Evolutionary conservation across 2,113 vertebrate species (phyloP), one percentile per base, ranked within the genome.

Genomic region (Antennarius striatus): DNA sequence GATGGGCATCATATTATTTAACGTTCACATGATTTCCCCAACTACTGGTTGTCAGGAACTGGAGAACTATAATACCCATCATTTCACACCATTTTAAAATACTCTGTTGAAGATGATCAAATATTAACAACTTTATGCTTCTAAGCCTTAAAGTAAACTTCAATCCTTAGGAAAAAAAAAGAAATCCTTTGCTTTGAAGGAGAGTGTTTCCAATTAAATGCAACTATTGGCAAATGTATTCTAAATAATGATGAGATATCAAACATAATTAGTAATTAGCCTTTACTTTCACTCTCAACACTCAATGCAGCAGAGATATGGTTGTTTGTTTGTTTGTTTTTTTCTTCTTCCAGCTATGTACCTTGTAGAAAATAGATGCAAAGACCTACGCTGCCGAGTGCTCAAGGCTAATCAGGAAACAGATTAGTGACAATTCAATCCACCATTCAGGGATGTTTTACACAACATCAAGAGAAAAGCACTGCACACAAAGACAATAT

Each of bases 401-500:
- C 81, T 73, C 76, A 73, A 58, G 75, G 82, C 71, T 48, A 79
- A 77, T 77, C 70, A 72, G 52, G 54, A 62, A 87, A 85, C 61
- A 85, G 47, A 82, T 70, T 56, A 77, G 62, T 63, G 61, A 55
- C 70, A 71, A 77, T 81, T 84, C 71, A 78, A 68, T 71, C 45
- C 22, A 17, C 63, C 62, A 63, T 59, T 70, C 47, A 68, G 17
- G 17, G 56, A 56, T 53, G 53, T 16, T 67, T 83, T 64, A 77
- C n/a, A 28, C 51, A 12, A 36, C 62, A 64, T 75, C 32, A 11
- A 8, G 17, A 43, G 15, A 63, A 60, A 48, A 22, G 15, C 59
- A 32, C 6, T 39, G 48, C 50, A 68, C 66, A 73, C 82, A 75
- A 82, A 80, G 61, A 78, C 51, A 59, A 61, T 72, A 79, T 79